Evolutionary conservation across 2,888 invertebrate genomes (phyloP), one percentile per base, ranked within the genome.

Genomic region (Idaea biselata): DNA sequence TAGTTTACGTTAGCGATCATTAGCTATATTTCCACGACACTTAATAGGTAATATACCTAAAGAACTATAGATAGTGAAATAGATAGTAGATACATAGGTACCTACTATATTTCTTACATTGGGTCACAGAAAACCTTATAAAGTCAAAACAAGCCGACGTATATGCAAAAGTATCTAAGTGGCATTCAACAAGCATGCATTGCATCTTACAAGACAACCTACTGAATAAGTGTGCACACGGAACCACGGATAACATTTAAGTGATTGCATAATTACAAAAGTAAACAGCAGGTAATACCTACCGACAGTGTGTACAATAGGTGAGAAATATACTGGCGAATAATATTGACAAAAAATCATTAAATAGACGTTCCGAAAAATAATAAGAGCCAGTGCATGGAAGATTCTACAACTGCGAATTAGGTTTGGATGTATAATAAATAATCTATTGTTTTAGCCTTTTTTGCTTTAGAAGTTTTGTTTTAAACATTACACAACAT

Each of bases 191-290:
- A 33, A 8, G n/a, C 25, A 44, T 44, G 11, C 44, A 54, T 54
- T 57, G 55, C 58, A 57, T 44, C 54, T 6, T 54, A 18, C 14
- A 58, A 25, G 25, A 32, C 32, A 65, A 62, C 59, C 63, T 14
- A 44, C 44, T 44, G 44, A 44, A 44, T 44, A 44, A 44, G 67
- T 71, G 63, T 65, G 59, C 63, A 71, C 73, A 68, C 74, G 75
- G 76, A 75, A 74, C 74, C 63, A 65, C 69, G 63, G 65, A 73
- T 69, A 64, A 60, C 62, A 58, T 65, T 59, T 70, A 71, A 65
- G 68, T 69, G 66, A 72, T 79, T 79, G 76, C 75, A 75, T 78
- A 81, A 76, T 68, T 59, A 76, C 63, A 70, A 62, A 64, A 58
- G 68, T 72, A 76, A 76, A 77, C 71, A 74, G 70, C 66, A 64